Evolutionary conservation across 2,113 vertebrate species (phyloP).

Genomic region (Lamprologus tigripictilis): DNA sequence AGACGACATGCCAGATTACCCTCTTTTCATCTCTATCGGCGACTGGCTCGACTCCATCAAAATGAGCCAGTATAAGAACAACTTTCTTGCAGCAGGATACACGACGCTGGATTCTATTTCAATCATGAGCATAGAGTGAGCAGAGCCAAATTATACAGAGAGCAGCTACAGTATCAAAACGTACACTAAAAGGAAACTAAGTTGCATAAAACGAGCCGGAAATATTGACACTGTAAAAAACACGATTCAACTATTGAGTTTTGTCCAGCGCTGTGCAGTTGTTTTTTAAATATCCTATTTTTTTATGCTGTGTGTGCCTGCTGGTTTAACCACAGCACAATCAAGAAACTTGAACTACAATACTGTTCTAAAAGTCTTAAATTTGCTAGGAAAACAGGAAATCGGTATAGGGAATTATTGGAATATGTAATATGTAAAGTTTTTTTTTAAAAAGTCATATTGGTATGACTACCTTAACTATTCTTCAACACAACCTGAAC

Average conservation of each 20-base stretch:
- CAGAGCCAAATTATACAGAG: slow-evolving; percentile 58
- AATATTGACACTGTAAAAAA: neutral
- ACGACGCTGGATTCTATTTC: slow-evolving; percentile 95
- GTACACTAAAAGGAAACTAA: neutral
- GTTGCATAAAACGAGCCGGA: neutral
- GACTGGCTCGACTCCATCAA: slow-evolving; percentile 99
- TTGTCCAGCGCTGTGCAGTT: neutral
- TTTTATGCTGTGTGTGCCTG: neutral
- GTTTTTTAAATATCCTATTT: neutral
- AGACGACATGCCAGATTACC: slow-evolving; percentile 86
- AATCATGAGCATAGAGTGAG: slow-evolving; percentile 97
- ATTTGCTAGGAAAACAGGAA: neutral
- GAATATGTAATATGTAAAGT: neutral
- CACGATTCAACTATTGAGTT: neutral
- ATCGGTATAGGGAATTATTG: neutral
- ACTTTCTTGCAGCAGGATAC: slow-evolving; percentile 94
- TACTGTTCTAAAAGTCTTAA: neutral
- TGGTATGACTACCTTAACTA: neutral
- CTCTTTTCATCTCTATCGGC: slow-evolving; percentile 92
- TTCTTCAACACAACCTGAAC: neutral
- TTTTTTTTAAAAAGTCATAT: fast-evolving
- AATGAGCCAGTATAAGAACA: slow-evolving; percentile 98
- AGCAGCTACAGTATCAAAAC: neutral
- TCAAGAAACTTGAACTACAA: neutral
- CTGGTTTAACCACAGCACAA: neutral